Percentiles rank a stretch among this genome's conserved stretches.
Conservation (phyloP, 2,888 invertebrate species). For the Phengaris arion region DNA sequence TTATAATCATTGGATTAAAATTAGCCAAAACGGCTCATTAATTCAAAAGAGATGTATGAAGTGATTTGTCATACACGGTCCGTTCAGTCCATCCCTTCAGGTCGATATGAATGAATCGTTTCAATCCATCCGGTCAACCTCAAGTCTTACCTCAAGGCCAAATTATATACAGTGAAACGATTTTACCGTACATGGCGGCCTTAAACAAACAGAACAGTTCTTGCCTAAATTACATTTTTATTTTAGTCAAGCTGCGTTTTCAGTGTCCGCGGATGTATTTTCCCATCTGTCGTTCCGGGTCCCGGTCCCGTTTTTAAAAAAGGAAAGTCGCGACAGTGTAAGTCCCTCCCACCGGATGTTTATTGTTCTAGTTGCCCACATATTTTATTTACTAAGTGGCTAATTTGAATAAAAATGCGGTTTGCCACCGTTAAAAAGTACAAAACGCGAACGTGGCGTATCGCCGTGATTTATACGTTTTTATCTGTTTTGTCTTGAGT, state of each 20-base stretch:
- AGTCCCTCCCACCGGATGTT: slow-evolving; percentile 68
- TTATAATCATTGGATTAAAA: too few species aligned
- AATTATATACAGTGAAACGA: too few species aligned
- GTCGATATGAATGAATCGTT: too few species aligned
- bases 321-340: slow-evolving; percentile 45
- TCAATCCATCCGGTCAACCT: too few species aligned
- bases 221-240: too few species aligned
- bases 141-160: too few species aligned
- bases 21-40: too few species aligned
- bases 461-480: slow-evolving; percentile 56
- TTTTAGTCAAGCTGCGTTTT: not conserved
- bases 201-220: too few species aligned
- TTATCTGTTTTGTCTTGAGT: slow-evolving; percentile 47
- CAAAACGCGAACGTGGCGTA: slow-evolving; percentile 51
- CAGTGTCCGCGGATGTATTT: not conserved
- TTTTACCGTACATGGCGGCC: too few species aligned
- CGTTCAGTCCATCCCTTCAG: too few species aligned
- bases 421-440: slow-evolving; percentile 70
- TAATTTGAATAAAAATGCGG: slow-evolving; percentile 78
- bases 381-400: slow-evolving; percentile 78
- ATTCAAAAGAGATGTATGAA: too few species aligned
- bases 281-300: slow-evolving; percentile 40
- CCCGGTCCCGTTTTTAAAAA: slow-evolving; percentile 38
- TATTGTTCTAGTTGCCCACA: slow-evolving; percentile 71
- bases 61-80: too few species aligned